Percentiles rank a stretch among this genome's conserved stretches.
Evolutionary conservation across 2,113 vertebrate species (phyloP).

Genomic region (Mionectes macconnelli): DNA sequence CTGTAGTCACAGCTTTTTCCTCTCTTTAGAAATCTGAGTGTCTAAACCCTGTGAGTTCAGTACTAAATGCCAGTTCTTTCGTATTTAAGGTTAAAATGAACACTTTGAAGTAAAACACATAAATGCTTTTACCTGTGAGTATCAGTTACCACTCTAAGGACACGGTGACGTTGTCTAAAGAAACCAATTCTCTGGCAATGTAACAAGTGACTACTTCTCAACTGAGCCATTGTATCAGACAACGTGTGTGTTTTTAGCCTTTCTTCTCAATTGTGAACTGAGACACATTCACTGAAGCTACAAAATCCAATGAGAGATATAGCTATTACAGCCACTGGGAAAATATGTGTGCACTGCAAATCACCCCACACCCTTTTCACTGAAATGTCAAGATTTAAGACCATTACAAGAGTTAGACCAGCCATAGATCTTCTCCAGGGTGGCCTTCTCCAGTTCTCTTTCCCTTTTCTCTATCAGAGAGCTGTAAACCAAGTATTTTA

Average conservation of each 20-base stretch:
- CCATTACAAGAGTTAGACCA: neutral
- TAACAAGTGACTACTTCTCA: neutral
- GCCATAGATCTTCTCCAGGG: neutral
- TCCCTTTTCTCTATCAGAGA: neutral
- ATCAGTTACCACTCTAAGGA: neutral
- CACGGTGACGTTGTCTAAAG: neutral
- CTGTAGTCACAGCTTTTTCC: neutral
- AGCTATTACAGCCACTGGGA: neutral
- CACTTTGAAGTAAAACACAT: neutral
- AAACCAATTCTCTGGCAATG: neutral
- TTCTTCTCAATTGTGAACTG: neutral
- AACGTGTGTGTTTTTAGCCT: neutral
- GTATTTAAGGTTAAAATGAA: neutral
- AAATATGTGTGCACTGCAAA: neutral
- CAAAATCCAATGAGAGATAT: neutral
- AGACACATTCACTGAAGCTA: neutral
- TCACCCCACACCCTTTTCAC: neutral
- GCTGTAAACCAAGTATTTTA: neutral
- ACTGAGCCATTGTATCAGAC: neutral
- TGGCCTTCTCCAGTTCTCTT: neutral
- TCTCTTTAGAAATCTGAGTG: slow-evolving; percentile 3
- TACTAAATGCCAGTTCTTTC: neutral
- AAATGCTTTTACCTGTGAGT: slow-evolving; percentile 12
- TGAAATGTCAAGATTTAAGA: neutral
- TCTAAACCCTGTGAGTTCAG: neutral